Evolutionary conservation across 2,113 vertebrate genomes (phyloP).

Genomic region (Crotophaga sulcirostris): DNA sequence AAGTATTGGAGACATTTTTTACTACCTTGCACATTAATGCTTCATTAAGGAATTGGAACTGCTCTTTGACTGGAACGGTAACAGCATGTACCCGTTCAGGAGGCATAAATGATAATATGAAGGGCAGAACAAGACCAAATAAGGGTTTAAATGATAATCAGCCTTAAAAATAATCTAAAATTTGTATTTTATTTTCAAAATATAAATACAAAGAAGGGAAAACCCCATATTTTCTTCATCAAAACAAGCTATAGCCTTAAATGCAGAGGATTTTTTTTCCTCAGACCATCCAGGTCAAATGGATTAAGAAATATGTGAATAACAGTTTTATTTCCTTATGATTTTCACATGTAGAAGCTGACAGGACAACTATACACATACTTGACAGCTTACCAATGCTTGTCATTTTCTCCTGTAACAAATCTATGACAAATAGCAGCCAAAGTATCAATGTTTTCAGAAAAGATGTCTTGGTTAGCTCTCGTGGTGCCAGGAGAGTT

Average conservation of each 20-base stretch:
- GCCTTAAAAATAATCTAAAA: neutral
- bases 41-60: conserved; percentile 18
- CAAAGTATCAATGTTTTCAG: neutral
- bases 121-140: neutral
- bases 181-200: neutral
- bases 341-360: neutral
- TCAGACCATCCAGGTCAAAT: neutral
- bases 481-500: neutral
- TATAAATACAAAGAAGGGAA: neutral
- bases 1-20: neutral
- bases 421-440: neutral
- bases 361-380: neutral
- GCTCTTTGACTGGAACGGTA: neutral
- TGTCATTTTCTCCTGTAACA: conserved; percentile 11
- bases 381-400: conserved; percentile 2
- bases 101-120: neutral
- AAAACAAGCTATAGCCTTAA: neutral
- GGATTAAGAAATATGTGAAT: neutral
- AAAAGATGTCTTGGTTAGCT: neutral
- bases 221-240: neutral
- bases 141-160: neutral
- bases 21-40: neutral
- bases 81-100: neutral
- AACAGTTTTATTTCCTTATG: neutral
- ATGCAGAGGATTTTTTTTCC: neutral